Evolutionary conservation across 2,113 vertebrate species (phyloP).

Genomic region (Thermophis baileyi): DNA sequence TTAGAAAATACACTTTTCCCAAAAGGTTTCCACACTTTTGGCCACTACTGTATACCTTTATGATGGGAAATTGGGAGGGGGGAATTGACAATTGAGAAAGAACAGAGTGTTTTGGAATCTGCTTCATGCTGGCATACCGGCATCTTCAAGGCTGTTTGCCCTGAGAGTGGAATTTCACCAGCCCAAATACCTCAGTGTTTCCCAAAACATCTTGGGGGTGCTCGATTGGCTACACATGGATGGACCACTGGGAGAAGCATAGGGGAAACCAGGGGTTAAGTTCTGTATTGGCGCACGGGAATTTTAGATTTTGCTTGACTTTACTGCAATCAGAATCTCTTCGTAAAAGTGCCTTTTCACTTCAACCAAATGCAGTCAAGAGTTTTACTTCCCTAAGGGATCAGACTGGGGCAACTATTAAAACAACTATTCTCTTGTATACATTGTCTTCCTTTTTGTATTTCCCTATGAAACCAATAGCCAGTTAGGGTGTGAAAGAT

Average conservation of each 20-base stretch:
- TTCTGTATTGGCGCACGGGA: not conserved
- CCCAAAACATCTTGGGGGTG: too few relatives aligned
- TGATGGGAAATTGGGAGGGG: too few relatives aligned
- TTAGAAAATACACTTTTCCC: too few relatives aligned
- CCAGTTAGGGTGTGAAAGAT: not conserved
- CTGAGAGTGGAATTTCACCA: too few relatives aligned
- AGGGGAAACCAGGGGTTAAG: not conserved
- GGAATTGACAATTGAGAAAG: too few relatives aligned
- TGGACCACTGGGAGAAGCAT: not conserved
- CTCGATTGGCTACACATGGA: not conserved
- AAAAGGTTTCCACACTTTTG: too few relatives aligned
- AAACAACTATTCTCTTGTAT: not conserved
- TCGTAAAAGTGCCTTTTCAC: not conserved
- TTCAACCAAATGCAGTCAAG: not conserved
- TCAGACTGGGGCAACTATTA: not conserved
- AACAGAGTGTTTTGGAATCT: too few relatives aligned
- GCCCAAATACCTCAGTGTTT: too few relatives aligned
- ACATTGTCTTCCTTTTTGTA: not conserved
- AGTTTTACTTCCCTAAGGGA: not conserved
- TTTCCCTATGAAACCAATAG: not conserved
- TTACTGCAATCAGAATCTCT: not conserved
- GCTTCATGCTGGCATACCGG: too few relatives aligned
- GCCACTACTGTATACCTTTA: too few relatives aligned
- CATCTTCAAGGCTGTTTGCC: too few relatives aligned
- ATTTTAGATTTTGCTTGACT: not conserved